A percentile compares a stretch with the other conserved stretches of the same genome.
phyloP scores from a whole-genome alignment of 2,888 invertebrate genomes.

The Phengaris alcon region DNA sequence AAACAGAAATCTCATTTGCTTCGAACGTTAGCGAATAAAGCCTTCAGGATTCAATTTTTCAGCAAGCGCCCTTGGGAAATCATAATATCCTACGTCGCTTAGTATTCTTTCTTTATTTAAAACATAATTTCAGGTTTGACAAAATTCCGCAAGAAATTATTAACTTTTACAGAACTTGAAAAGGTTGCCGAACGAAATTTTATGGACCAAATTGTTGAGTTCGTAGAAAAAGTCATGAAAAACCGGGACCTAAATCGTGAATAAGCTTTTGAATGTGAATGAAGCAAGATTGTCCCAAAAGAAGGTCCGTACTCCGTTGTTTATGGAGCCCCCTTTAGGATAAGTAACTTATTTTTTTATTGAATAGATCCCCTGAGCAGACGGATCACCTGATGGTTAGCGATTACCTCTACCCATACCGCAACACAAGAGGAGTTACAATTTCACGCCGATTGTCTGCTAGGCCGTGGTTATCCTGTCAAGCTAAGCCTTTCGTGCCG shows the following conservation, averaged over 20 bases:
- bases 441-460: too few species aligned
- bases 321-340: too few species aligned
- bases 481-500: too few species aligned
- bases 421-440: too few species aligned
- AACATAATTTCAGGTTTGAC: slow-evolving; percentile 14
- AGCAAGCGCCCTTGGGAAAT: slow-evolving; percentile 28
- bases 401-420: too few species aligned
- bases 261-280: not conserved
- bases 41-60: slow-evolving; percentile 28
- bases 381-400: too few species aligned
- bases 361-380: too few species aligned
- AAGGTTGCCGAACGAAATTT: not conserved
- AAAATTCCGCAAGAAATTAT: not conserved
- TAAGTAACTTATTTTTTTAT: too few species aligned
- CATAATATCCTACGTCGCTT: slow-evolving; percentile 23
- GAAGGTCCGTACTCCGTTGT: too few species aligned
- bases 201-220: not conserved
- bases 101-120: not conserved
- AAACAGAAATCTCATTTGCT: slow-evolving; percentile 26
- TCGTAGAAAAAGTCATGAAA: not conserved
- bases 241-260: not conserved
- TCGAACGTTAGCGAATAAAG: slow-evolving; percentile 25
- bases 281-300: not conserved
- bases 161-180: slow-evolving; percentile 6
- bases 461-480: too few species aligned